phyloP scores from a whole-genome alignment of 2,113 vertebrate genomes.

The Podilymbus podiceps region DNA sequence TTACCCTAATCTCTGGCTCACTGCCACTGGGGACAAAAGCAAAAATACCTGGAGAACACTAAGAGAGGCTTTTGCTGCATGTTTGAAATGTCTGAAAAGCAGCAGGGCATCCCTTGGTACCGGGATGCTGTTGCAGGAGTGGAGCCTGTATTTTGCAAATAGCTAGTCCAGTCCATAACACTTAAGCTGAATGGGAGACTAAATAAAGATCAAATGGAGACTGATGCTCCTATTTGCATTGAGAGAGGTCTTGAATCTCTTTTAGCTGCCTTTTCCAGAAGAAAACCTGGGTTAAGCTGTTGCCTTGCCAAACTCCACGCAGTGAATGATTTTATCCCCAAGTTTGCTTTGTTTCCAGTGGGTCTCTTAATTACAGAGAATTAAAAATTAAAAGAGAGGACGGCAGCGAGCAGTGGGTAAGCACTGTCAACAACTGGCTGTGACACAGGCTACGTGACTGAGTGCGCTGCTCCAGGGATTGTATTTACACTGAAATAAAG shows the following conservation, averaged over 20 bases:
- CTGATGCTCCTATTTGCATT: background rate
- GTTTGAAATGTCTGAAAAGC: background rate
- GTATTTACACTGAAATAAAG: background rate
- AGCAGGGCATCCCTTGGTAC: background rate
- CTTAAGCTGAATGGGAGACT: background rate
- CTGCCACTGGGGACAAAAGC: background rate
- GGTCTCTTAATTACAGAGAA: background rate
- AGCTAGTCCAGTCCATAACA: background rate
- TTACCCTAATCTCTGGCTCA: background rate
- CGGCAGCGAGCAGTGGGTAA: background rate
- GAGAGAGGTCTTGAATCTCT: background rate
- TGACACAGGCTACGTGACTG: background rate
- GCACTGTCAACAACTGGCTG: background rate
- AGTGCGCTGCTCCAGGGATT: background rate
- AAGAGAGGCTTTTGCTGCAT: background rate
- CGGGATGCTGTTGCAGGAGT: background rate
- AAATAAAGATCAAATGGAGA: background rate
- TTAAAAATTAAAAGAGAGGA: background rate
- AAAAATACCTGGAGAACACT: background rate
- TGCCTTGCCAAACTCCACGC: background rate
- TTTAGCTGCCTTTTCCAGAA: background rate
- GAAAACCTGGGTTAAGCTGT: rapidly evolving
- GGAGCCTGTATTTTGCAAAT: background rate
- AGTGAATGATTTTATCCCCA: background rate
- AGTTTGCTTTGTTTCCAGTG: background rate